phyloP scores from a whole-genome alignment of 2,797 vertebrate genomes.

The Urophycis tenuis region DNA sequence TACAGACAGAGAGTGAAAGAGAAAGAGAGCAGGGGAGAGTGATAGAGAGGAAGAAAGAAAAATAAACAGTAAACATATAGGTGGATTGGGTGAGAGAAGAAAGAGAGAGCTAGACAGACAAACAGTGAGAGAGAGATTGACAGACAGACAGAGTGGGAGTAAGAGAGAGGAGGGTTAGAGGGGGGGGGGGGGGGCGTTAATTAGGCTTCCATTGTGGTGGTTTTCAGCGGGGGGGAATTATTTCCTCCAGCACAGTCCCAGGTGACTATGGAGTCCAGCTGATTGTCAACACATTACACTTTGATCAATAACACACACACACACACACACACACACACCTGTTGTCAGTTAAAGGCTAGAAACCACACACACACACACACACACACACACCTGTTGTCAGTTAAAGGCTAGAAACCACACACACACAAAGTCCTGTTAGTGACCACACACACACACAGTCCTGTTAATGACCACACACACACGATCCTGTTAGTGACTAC shows the following conservation, averaged over 20 bases:
- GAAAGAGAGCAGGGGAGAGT: neutral
- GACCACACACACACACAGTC: no score
- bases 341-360: no score
- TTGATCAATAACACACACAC: neutral
- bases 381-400: no score
- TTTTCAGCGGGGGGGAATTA: neutral
- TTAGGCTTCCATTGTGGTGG: neutral
- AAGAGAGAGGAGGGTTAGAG: neutral
- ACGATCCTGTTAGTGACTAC: no score
- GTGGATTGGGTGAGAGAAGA: conserved; percentile 6
- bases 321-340: neutral
- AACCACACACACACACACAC: no score
- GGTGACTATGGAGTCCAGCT: conserved; percentile 1
- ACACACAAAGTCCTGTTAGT: no score
- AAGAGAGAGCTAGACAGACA: neutral
- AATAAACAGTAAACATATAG: neutral
- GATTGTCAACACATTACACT: neutral
- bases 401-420: no score
- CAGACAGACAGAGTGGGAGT: neutral
- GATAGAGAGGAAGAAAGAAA: conserved; percentile 1
- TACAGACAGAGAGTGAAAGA: neutral
- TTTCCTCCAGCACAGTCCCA: neutral
- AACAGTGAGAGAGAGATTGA: neutral
- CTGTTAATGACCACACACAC: no score
- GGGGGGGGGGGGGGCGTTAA: neutral